Evolutionary conservation across 2,888 invertebrate species (phyloP).

Genomic region (Sinodicranocentrus sp.): DNA sequence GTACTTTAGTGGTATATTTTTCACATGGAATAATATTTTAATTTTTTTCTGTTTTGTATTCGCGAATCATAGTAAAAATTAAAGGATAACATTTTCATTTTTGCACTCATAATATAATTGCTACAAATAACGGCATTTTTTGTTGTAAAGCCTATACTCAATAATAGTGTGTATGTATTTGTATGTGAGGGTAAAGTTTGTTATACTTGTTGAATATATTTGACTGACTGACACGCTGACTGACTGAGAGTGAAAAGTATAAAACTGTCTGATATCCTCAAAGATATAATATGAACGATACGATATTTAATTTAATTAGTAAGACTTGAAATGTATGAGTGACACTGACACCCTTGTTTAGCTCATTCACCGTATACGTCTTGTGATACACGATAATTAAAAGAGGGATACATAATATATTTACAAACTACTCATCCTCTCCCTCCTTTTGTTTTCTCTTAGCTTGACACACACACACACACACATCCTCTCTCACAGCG

Average conservation of each 20-base stretch:
- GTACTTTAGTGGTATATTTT: slow-evolving; percentile 38
- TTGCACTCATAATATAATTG: too few species aligned
- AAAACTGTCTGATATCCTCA: too few species aligned
- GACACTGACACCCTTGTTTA: neutral
- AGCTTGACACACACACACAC: neutral
- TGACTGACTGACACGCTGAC: too few species aligned
- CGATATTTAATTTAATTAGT: neutral
- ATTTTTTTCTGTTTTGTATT: too few species aligned
- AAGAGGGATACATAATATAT: neutral
- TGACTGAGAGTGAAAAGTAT: too few species aligned
- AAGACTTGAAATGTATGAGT: neutral
- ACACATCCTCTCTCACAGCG: too few species aligned
- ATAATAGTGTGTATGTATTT: too few species aligned
- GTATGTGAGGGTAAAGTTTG: too few species aligned
- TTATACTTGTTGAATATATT: too few species aligned
- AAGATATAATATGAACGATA: neutral
- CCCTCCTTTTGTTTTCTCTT: neutral
- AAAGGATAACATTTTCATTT: too few species aligned
- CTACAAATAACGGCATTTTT: too few species aligned
- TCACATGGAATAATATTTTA: slow-evolving; percentile 22
- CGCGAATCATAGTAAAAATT: neutral
- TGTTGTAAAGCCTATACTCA: too few species aligned
- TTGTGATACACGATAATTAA: neutral
- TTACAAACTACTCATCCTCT: neutral
- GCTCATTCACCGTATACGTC: slow-evolving; percentile 20